Evolutionary conservation across 2,888 invertebrate species (phyloP).

Genomic region (Caenorhabditis macrosperma): DNA sequence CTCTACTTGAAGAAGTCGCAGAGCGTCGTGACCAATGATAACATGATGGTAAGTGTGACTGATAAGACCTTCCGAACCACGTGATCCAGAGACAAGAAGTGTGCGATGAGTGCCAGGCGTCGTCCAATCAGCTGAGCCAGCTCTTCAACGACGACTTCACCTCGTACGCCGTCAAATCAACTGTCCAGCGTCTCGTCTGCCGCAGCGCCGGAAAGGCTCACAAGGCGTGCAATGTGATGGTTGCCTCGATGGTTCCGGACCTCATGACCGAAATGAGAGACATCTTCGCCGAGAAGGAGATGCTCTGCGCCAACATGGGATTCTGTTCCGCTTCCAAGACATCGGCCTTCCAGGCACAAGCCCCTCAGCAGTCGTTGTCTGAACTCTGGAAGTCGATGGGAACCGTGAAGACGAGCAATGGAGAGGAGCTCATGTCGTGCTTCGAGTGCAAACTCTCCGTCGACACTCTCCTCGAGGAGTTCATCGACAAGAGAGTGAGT

Average conservation of each 20-base stretch:
- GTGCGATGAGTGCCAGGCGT: constrained; percentile 49
- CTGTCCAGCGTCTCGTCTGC: constrained; percentile 43
- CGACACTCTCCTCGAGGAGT: constrained; percentile 61
- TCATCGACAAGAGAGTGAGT: constrained; percentile 52
- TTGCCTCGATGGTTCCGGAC: constrained; percentile 26
- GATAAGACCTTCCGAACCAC: background rate
- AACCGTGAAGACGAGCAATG: constrained; percentile 27
- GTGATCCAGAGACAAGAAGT: constrained; percentile 42
- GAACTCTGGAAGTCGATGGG: constrained; percentile 51
- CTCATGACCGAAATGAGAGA: constrained; percentile 40
- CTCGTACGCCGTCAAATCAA: constrained; percentile 35
- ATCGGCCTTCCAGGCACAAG: background rate
- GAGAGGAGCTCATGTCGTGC: constrained; percentile 60
- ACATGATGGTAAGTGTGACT: constrained; percentile 30
- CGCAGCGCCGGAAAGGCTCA: constrained; percentile 41
- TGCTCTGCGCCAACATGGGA: constrained; percentile 44
- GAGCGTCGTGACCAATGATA: constrained; percentile 39
- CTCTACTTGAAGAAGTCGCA: constrained; percentile 50
- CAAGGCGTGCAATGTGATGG: constrained; percentile 34
- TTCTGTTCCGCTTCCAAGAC: constrained; percentile 23
- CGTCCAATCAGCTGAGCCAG: constrained; percentile 32
- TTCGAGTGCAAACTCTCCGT: constrained; percentile 65
- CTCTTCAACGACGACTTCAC: constrained; percentile 42
- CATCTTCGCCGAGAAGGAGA: constrained; percentile 38
- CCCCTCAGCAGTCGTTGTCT: constrained; percentile 6